phyloP scores from a whole-genome alignment of 2,113 vertebrate species.

The Lates calcarifer region DNA sequence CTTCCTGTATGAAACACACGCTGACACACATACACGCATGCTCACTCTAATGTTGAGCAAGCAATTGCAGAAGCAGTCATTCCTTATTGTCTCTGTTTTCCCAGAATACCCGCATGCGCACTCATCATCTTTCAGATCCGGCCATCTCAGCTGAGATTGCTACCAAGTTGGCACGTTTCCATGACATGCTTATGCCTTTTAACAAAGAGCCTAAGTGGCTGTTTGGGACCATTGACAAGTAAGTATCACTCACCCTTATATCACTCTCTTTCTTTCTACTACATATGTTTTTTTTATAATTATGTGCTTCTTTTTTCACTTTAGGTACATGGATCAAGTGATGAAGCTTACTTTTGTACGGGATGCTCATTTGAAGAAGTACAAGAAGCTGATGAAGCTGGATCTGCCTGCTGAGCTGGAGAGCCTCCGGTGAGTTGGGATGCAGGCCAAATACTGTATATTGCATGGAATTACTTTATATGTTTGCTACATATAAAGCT shows the following conservation, averaged over 20 bases:
- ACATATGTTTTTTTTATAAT: not conserved
- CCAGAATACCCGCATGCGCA: constrained; percentile 89
- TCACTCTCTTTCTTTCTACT: not conserved
- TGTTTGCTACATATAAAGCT: not conserved
- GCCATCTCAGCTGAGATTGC: constrained; percentile 89
- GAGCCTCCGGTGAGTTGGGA: constrained; percentile 86
- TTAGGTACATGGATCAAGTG: constrained; percentile 93
- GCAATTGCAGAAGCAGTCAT: not conserved
- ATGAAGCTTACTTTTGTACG: constrained; percentile 86
- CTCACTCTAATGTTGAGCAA: not conserved
- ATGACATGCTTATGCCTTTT: constrained; percentile 96
- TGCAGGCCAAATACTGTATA: not conserved
- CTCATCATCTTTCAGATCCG: constrained; percentile 87
- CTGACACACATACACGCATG: not conserved
- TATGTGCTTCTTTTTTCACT: not conserved
- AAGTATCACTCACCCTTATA: not conserved
- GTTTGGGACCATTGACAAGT: constrained; percentile 92
- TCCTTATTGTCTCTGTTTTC: not conserved
- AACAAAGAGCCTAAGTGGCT: constrained; percentile 97
- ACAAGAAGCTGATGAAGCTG: constrained; percentile 86
- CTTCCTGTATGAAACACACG: constrained; percentile 84
- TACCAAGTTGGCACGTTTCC: constrained; percentile 90
- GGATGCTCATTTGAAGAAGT: constrained; percentile 84
- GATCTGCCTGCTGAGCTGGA: constrained; percentile 89
- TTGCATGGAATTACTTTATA: not conserved